Evolutionary conservation across 2,888 invertebrate species (phyloP).

Genomic region (Sympetrum striolatum): DNA sequence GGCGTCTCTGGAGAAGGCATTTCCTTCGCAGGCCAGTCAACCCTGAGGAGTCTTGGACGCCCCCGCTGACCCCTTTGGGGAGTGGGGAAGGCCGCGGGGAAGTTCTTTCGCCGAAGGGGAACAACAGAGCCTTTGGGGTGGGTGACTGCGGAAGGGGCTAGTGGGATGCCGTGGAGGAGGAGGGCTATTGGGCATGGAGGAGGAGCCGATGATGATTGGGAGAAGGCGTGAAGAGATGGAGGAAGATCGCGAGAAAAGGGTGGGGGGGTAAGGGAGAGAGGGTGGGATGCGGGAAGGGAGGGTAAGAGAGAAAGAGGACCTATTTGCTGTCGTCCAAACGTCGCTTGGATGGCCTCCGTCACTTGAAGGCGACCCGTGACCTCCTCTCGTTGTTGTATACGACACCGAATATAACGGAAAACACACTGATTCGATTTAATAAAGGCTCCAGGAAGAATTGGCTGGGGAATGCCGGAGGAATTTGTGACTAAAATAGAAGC

Average conservation of each 20-base stretch:
- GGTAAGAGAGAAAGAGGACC: background rate
- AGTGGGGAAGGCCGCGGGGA: background rate
- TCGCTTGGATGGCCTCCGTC: background rate
- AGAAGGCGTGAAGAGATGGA: background rate
- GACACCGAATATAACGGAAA: slow-evolving; percentile 26
- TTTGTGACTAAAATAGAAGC: background rate
- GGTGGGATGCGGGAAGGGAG: background rate
- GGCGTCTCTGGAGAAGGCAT: slow-evolving; percentile 44
- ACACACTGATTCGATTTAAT: slow-evolving; percentile 35
- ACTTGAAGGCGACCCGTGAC: background rate
- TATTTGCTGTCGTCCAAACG: background rate
- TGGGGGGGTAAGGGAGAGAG: background rate
- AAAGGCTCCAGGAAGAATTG: slow-evolving; percentile 27
- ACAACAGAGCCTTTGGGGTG: background rate
- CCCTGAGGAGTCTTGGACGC: slow-evolving; percentile 4
- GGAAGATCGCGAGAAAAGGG: background rate
- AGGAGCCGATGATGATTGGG: background rate
- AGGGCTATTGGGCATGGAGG: background rate
- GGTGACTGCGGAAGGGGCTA: background rate
- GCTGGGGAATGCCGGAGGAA: slow-evolving; percentile 11
- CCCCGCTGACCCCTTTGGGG: slow-evolving; percentile 20
- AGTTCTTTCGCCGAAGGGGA: background rate
- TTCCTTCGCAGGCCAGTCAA: slow-evolving; percentile 39
- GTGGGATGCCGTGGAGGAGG: background rate
- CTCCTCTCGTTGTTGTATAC: background rate